Evolutionary conservation across 2,888 invertebrate species (phyloP), one percentile per base, ranked within the genome.

Genomic region (Drosophila meridiana): DNA sequence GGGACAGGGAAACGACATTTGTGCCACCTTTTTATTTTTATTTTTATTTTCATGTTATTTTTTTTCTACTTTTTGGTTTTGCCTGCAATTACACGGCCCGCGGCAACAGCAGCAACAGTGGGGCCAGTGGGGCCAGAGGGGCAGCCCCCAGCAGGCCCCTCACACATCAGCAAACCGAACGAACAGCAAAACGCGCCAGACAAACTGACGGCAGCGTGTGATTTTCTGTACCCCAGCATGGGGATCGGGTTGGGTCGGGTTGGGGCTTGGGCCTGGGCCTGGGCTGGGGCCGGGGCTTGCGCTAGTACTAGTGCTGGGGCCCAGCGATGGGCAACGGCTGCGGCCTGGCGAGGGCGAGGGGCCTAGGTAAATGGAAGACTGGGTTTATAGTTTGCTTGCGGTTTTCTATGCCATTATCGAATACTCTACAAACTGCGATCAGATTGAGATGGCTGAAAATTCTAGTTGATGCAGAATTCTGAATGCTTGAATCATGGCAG

Each of bases 191-290:
- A 86, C 86, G 84, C 87, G 87, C 89, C 82, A 86, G 86, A 86
- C 86, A 87, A 84, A 62, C 84, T 86, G 86, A 88, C 86, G 86
- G 87, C 86, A 86, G 70, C 89, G 86, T 88, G 85, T 85, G 85
- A 85, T 85, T 85, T 85, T 86, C 66, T 72, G 68, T 81, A 56
- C 71, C 71, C 78, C 73, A 72, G 59, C 53, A 63, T 71, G 72
- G 70, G 73, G 69, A 72, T 65, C 59, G 69, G 45, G 59, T 73
- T 48, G 73, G 34, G 26, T 36, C 42, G 50, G 43, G 38, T 61
- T 26, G 48, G 67, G 53, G 48, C 58, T 48, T 52, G 60, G 50
- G 28, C 26, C 59, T 34, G 57, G 52, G 20, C 6, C 43, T 38
- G 58, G n/a, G 20, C 20, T 20, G 20, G 20, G 20, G 43, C 36